These are phyloP conservation scores for Myotis yumanensis DNA, from an alignment of 2,113 vertebrate genomes.

Conservation along the genomic window DNA sequence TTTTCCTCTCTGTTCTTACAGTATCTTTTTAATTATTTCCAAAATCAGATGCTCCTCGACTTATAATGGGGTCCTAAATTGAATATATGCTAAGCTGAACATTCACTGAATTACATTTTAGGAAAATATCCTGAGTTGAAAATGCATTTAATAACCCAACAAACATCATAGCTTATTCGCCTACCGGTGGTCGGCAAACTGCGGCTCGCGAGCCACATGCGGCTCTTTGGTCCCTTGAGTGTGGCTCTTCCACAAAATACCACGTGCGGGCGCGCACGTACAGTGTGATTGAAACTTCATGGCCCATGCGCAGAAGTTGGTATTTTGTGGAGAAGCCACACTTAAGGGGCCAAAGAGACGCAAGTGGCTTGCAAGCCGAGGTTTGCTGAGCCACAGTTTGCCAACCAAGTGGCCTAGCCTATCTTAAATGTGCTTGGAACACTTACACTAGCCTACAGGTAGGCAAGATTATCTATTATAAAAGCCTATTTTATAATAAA, in stretches of 20 bases:
- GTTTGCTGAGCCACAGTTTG: too few species aligned
- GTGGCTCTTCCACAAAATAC: too few species aligned
- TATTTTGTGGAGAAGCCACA: too few species aligned
- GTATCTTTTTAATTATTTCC: not conserved
- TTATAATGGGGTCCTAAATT: not conserved
- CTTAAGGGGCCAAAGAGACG: too few species aligned
- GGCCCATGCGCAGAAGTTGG: too few species aligned
- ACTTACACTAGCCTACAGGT: not conserved
- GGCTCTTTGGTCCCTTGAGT: too few species aligned
- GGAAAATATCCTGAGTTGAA: not conserved
- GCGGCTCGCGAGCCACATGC: too few species aligned
- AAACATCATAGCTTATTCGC: not conserved
- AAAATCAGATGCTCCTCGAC: not conserved
- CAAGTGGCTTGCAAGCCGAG: too few species aligned
- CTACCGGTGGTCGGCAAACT: too few species aligned
- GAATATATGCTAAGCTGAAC: not conserved
- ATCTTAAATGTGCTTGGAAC: not conserved
- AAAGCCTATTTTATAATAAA: not conserved
- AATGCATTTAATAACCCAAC: not conserved
- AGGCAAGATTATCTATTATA: not conserved
- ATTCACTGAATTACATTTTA: not conserved
- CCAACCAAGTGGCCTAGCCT: not conserved
- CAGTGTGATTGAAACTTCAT: too few species aligned
- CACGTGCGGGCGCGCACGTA: too few species aligned
- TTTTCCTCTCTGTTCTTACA: not conserved